Evolutionary conservation across 2,113 vertebrate genomes (phyloP).

Genomic region (Crotalus tigris): DNA sequence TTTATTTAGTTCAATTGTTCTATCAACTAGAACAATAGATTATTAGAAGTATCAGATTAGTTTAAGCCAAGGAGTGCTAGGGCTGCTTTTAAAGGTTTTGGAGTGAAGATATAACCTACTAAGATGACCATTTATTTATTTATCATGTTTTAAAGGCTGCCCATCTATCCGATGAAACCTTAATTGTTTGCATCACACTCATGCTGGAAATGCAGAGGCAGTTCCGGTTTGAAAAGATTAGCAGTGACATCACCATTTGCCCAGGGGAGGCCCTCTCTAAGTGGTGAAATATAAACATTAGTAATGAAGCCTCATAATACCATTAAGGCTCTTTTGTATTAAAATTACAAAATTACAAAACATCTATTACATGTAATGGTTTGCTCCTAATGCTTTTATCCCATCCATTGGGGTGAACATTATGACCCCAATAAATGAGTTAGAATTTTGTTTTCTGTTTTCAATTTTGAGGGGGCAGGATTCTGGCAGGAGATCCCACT

Average conservation of each 20-base stretch:
- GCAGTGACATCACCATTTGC: not conserved
- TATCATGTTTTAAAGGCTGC: not conserved
- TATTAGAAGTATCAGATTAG: not conserved
- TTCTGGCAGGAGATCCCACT: not conserved
- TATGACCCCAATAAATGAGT: not conserved
- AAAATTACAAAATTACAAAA: not conserved
- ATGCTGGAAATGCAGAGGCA: not conserved
- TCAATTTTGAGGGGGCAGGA: not conserved
- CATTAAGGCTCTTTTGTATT: not conserved
- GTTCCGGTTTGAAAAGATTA: not conserved
- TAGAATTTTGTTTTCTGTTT: not conserved
- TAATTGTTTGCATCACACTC: not conserved
- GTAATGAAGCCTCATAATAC: not conserved
- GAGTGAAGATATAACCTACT: not conserved
- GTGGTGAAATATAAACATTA: not conserved
- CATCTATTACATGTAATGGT: not conserved
- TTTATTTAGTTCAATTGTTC: not conserved
- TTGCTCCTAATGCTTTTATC: not conserved
- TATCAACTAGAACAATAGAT: not conserved
- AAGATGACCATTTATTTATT: not conserved
- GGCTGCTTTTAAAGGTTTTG: not conserved
- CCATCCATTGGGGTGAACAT: not conserved
- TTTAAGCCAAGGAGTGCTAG: not conserved
- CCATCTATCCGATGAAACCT: not conserved
- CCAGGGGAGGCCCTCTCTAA: not conserved